Base-by-base conservation (phyloP, 2,113 vertebrate species). In the Physeter macrocephalus region DNA sequence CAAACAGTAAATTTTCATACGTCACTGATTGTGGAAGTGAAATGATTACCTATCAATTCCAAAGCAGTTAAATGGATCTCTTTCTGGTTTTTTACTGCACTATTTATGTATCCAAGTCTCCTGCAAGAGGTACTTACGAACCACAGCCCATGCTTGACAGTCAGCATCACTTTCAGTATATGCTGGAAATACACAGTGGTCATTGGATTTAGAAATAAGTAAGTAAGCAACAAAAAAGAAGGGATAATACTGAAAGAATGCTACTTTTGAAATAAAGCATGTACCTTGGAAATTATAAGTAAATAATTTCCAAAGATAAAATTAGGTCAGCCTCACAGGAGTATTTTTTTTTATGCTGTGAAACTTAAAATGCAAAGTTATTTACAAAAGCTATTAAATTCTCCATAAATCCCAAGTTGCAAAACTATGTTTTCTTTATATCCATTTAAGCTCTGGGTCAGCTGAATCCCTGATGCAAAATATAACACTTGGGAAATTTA, bases 1-100 rank as follows among this genome's bases (percentile, higher is more conserved):
- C 11, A 83, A 95, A 61, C 69, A 85, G 66, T 96, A 90, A 88
- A 94, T 94, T 97, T 97, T 96, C 92, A 93, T 41, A 36, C 69
- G 52, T 85, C 75, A 71, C 84, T 81, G 85, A 90, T n/a, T 77
- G 7, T 85, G 66, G 21, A 77, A 96, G 66, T 54, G 54, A 64
- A 77, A 80, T 81, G 82, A 89, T 95, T 94, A 90, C 74, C 39
- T 57, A 71, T 94, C 64, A 81, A 43, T 97, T 96, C 75, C 69
- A 81, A 11, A 54, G 10, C 34, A n/a, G 84, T 81, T 84, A n/a
- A 25, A 23, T 93, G 81, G 80, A 31, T 49, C 12, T 74, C 41
- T 92, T 74, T 69, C 80, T 78, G 83, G 46, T 23, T 1, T 36
- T 93, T 95, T 83, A 49, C 31, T 80, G 66, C 21, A 34, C 49